Percentiles rank a stretch among this genome's conserved stretches.
phyloP scores from a whole-genome alignment of 2,113 vertebrate genomes.

The Chaenogobius annularis region DNA sequence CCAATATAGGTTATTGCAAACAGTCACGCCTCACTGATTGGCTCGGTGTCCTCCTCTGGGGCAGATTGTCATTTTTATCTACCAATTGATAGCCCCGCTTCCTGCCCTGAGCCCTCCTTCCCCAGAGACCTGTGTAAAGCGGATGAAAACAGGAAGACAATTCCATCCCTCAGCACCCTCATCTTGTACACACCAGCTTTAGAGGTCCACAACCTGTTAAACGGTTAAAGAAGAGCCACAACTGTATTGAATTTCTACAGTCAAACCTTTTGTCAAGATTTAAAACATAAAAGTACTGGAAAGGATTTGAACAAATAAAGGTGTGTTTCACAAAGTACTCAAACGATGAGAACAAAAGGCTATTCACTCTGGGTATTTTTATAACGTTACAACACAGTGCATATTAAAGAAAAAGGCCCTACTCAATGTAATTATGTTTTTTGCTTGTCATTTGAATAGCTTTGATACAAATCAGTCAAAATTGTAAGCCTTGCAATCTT shows the following conservation, averaged over 20 bases:
- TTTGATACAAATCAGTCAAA: no score
- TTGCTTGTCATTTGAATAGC: no score
- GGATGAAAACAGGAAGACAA: constrained; percentile 74
- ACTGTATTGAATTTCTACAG: constrained; percentile 30
- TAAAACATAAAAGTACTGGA: background rate
- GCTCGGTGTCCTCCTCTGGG: constrained; percentile 70
- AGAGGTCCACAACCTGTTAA: constrained; percentile 35
- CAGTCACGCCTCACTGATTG: constrained; percentile 68
- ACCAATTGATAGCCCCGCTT: constrained; percentile 71
- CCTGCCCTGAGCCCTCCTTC: constrained; percentile 66
- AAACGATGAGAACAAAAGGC: background rate
- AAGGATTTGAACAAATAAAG: background rate
- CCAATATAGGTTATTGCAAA: constrained; percentile 67
- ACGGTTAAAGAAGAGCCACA: constrained; percentile 24
- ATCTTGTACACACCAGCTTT: constrained; percentile 45
- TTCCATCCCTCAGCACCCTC: constrained; percentile 74
- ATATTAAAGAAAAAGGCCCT: no score
- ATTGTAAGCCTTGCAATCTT: background rate
- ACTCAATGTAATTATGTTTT: no score
- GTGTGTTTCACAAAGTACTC: background rate
- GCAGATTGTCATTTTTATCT: constrained; percentile 76
- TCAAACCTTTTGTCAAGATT: constrained; percentile 3
- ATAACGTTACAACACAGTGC: no score
- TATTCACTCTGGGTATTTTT: background rate
- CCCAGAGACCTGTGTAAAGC: constrained; percentile 69